Conservation (phyloP, 2,888 invertebrate species). For the Junonia oenone region DNA sequence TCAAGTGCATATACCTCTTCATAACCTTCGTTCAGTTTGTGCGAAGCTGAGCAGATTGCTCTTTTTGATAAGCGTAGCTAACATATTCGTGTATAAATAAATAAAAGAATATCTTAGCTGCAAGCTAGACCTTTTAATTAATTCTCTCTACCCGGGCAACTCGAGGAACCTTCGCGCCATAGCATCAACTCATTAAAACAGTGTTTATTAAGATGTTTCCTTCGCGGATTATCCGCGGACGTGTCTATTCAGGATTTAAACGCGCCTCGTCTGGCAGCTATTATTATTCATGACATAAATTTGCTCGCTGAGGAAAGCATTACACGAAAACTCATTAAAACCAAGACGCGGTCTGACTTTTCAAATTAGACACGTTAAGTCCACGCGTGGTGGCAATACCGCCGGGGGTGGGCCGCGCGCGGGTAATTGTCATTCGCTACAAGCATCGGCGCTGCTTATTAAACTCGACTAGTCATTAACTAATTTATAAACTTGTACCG, state of each 20-base stretch:
- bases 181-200: conserved; percentile 55
- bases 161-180: conserved; percentile 13
- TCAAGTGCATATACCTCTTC: no score
- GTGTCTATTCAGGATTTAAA: conserved; percentile 69
- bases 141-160: conserved; percentile 18
- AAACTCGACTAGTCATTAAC: conserved; percentile 59
- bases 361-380: conserved; percentile 77
- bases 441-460: conserved; percentile 64
- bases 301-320: conserved; percentile 70
- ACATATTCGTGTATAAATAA: background rate
- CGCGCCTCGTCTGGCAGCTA: conserved; percentile 64
- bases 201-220: conserved; percentile 66
- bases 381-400: conserved; percentile 58
- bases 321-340: conserved; percentile 79
- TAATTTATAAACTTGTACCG: conserved; percentile 52
- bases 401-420: conserved; percentile 43
- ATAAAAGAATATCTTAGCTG: conserved; percentile 12
- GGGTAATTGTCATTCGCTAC: conserved; percentile 69
- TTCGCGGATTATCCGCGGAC: conserved; percentile 60
- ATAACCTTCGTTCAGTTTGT: no score
- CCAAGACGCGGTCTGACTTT: conserved; percentile 74
- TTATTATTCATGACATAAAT: conserved; percentile 79
- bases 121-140: conserved; percentile 19
- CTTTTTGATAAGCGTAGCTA: no score
- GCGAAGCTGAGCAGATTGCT: no score